A percentile compares a stretch with the other conserved stretches of the same genome.
Evolutionary conservation across 2,797 vertebrate species (phyloP).

Genomic region (Sparus aurata): DNA sequence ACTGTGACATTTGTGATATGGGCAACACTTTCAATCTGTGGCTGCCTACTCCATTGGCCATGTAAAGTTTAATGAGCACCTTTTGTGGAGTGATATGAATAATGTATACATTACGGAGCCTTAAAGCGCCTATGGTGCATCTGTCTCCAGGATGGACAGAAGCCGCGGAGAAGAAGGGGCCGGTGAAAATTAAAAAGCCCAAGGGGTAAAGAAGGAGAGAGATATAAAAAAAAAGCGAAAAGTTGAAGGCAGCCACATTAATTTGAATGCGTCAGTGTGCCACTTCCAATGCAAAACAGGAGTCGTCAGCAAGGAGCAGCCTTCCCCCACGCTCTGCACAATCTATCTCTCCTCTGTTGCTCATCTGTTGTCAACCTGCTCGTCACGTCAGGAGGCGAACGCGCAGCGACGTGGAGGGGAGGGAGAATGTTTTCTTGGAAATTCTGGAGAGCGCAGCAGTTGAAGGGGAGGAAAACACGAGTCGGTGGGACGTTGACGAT

Average conservation of each 20-base stretch:
- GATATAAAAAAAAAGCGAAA: constrained; percentile 56
- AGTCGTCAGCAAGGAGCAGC: constrained; percentile 60
- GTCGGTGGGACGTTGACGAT: constrained; percentile 49
- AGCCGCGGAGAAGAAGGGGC: constrained; percentile 69
- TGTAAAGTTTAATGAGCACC: constrained; percentile 89
- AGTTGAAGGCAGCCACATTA: constrained; percentile 81
- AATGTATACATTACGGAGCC: constrained; percentile 87
- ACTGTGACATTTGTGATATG: constrained; percentile 83
- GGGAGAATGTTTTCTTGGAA: constrained; percentile 62
- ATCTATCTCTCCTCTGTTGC: constrained; percentile 61
- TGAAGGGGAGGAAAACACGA: constrained; percentile 60
- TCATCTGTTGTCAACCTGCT: constrained; percentile 75
- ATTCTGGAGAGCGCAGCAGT: constrained; percentile 62
- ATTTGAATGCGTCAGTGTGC: constrained; percentile 75
- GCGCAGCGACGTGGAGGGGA: constrained; percentile 47
- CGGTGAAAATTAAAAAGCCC: constrained; percentile 82
- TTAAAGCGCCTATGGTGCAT: constrained; percentile 83
- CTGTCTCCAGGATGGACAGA: constrained; percentile 81
- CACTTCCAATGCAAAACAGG: constrained; percentile 77
- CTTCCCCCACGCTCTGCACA: constrained; percentile 8
- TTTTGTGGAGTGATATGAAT: constrained; percentile 88
- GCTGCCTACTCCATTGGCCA: constrained; percentile 79
- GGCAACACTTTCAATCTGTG: constrained; percentile 83
- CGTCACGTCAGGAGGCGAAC: constrained; percentile 65
- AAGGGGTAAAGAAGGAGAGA: constrained; percentile 60